Percentiles rank a stretch among this genome's conserved stretches.
phyloP scores from a whole-genome alignment of 2,113 vertebrate genomes.

The Sebastes schlegelii region DNA sequence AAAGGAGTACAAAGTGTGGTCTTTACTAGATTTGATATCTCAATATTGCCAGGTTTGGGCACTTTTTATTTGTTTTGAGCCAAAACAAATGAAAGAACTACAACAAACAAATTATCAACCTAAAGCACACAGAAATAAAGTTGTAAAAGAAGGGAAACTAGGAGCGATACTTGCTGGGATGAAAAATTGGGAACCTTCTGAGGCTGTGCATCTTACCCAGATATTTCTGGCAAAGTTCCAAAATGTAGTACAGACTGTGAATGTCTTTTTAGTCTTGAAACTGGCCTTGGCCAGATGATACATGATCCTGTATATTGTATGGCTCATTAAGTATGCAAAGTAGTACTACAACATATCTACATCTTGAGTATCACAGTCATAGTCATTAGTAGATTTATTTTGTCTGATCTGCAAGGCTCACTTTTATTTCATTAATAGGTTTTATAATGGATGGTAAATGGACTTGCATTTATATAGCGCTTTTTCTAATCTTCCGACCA shows the following conservation, averaged over 20 bases:
- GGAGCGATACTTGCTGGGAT: neutral
- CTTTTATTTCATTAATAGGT: neutral
- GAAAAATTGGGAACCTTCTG: neutral
- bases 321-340: neutral
- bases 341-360: neutral
- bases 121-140: neutral
- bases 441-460: neutral
- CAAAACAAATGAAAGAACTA: neutral
- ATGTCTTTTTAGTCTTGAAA: neutral
- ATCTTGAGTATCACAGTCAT: neutral
- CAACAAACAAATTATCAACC: neutral
- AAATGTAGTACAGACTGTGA: neutral
- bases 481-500: too few relatives aligned
- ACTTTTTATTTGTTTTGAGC: neutral
- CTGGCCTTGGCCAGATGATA: neutral
- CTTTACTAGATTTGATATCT: constrained; percentile 2
- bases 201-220: neutral
- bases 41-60: constrained; percentile 13
- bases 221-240: neutral
- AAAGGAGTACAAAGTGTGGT: neutral
- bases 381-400: neutral
- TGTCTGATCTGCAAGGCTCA: neutral
- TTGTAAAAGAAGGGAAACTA: neutral
- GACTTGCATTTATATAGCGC: too few relatives aligned
- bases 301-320: neutral